Evolutionary conservation across 1,140 invertebrate species (phyloP), one percentile per base, ranked within the genome.

Genomic region (Harpegnathos saltator): DNA sequence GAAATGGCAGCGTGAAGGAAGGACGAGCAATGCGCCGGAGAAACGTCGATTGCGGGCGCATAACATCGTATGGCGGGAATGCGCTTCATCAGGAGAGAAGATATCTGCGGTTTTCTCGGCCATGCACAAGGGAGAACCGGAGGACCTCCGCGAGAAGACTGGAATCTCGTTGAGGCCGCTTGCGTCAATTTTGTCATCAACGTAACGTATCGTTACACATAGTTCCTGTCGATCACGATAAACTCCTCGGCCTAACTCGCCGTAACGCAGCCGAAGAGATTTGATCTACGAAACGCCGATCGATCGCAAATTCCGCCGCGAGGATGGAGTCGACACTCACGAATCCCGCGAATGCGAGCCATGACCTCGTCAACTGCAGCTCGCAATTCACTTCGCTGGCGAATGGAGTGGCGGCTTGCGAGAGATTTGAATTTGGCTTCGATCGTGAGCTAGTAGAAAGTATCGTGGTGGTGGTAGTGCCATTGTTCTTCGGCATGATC

Each of bases 401-500:
- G 38, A n/a, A 4, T 19, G 54, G 61, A 11, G 14, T 50, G 11
- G 80, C 59, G n/a, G n/a, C 15, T 58, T 77, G 82, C 52, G 29
- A 61, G 0, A 26, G 50, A 4, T 24, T 54, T 22, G 68, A 83
- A 3, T 62, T 84, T 9, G 83, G 68, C 5, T 89, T 89, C 61
- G 89, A 95, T 88, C 93, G 91, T 14, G 80, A 90, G 19, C 82
- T 95, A 11, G 92, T 97, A 50, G 94, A 96, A 73, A 95, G 93
- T 3, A 95, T 97, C 52, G 96, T 97, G 0, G 95, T 95, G 12
- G 95, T 96, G 65, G 95, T 98, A 12, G 97, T 99, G 29, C 98
- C 98, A 0, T 96, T 98, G 33, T 96, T 98, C 89, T 99, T 98
- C 92, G 97, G 97, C 0, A 95, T 98, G 73, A 98, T 99, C 77